Conservation (phyloP, 2,797 vertebrate genomes). For the Pristis pectinata region DNA sequence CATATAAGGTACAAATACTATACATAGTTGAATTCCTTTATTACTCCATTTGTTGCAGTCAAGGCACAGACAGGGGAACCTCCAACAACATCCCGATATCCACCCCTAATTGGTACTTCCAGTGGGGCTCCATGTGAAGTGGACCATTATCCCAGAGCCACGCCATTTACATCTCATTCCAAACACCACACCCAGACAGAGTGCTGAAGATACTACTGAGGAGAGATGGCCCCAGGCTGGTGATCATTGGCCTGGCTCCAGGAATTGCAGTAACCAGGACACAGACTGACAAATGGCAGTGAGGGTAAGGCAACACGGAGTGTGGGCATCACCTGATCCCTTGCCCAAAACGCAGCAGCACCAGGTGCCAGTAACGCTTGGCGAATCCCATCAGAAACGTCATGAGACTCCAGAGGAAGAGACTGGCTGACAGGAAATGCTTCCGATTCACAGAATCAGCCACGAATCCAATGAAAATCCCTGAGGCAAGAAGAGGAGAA, state of each 20-base stretch:
- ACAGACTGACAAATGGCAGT: too few relatives aligned
- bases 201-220: background rate
- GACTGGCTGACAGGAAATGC: constrained; percentile 26
- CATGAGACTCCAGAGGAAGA: constrained; percentile 40
- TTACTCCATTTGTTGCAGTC: background rate
- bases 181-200: background rate
- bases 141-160: background rate
- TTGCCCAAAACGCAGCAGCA: constrained; percentile 37
- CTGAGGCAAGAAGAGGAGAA: constrained; percentile 2
- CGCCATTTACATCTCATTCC: background rate
- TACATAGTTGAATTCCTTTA: background rate
- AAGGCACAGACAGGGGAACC: background rate
- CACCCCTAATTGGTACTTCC: background rate
- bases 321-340: constrained; percentile 30
- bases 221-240: background rate
- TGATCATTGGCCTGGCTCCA: background rate
- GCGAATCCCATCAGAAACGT: constrained; percentile 37
- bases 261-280: background rate
- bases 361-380: constrained; percentile 36
- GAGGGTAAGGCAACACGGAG: background rate
- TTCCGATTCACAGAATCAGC: constrained; percentile 37
- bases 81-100: background rate
- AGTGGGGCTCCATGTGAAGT: background rate
- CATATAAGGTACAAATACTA: background rate
- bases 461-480: constrained; percentile 35